phyloP scores from a whole-genome alignment of 2,888 invertebrate genomes.

The Cephus nigrinus region DNA sequence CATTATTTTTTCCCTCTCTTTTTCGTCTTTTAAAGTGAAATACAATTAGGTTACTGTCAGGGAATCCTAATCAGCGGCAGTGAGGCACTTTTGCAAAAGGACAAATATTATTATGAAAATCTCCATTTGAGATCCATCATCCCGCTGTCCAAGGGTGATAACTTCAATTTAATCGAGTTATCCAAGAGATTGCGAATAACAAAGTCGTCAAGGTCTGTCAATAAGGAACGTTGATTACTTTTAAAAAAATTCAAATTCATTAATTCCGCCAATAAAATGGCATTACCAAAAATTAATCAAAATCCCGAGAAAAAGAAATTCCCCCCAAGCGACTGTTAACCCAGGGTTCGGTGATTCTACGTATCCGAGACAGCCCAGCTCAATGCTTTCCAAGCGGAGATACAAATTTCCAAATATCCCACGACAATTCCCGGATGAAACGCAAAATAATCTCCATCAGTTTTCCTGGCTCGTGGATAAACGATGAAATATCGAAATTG shows the following conservation, averaged over 20 bases:
- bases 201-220: not conserved
- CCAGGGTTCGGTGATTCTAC: no score
- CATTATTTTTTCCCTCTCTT: no score
- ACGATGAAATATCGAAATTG: not conserved
- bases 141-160: not conserved
- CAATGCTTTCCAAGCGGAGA: no score
- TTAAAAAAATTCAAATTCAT: not conserved
- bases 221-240: not conserved
- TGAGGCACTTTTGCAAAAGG: not conserved
- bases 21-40: no score
- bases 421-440: not conserved
- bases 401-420: no score
- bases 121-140: not conserved
- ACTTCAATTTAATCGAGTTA: not conserved
- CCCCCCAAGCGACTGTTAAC: not conserved
- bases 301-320: not conserved
- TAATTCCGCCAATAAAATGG: not conserved
- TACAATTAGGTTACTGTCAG: not conserved
- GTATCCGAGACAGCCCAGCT: no score
- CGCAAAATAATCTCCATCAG: not conserved
- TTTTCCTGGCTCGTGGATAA: not conserved
- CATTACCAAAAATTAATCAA: not conserved
- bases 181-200: not conserved
- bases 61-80: not conserved
- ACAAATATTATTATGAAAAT: not conserved